These are phyloP conservation scores for Euclidia mi DNA, from an alignment of 2,888 invertebrate species.

Conservation along the genomic window DNA sequence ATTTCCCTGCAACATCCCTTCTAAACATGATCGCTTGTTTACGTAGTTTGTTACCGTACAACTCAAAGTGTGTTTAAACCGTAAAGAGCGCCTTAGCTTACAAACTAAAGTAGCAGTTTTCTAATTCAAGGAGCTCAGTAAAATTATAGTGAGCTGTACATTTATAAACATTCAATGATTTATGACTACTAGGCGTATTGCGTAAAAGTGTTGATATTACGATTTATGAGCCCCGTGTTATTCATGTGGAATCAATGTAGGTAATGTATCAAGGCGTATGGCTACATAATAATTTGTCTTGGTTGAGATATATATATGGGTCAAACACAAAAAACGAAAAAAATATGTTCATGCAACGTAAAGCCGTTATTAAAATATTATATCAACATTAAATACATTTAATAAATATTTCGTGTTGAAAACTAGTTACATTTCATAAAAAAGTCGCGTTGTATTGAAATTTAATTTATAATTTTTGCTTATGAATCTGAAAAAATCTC, in stretches of 20 bases:
- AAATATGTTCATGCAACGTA: no score
- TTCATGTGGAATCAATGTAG: slow-evolving; percentile 14
- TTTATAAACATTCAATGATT: slow-evolving; percentile 52
- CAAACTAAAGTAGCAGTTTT: no score
- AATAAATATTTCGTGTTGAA: no score
- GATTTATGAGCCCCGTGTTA: slow-evolving; percentile 38
- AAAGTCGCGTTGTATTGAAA: no score
- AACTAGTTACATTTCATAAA: no score
- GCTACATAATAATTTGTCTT: slow-evolving; percentile 20
- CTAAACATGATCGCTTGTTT: background rate
- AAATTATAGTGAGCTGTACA: slow-evolving; percentile 45
- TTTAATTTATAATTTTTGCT: no score
- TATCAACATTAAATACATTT: no score
- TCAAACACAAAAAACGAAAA: no score
- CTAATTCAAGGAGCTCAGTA: slow-evolving; percentile 51
- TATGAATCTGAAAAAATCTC: no score
- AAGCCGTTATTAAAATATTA: no score
- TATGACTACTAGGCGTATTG: slow-evolving; percentile 33
- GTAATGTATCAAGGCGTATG: slow-evolving; percentile 1
- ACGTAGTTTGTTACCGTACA: background rate
- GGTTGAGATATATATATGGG: slow-evolving; percentile 10
- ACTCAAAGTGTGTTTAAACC: slow-evolving; percentile 11
- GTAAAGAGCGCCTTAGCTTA: slow-evolving; percentile 16
- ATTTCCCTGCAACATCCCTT: no score
- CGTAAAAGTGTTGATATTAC: slow-evolving; percentile 36